phyloP scores from a whole-genome alignment of 2,888 invertebrate genomes.

The Panopea generosa region DNA sequence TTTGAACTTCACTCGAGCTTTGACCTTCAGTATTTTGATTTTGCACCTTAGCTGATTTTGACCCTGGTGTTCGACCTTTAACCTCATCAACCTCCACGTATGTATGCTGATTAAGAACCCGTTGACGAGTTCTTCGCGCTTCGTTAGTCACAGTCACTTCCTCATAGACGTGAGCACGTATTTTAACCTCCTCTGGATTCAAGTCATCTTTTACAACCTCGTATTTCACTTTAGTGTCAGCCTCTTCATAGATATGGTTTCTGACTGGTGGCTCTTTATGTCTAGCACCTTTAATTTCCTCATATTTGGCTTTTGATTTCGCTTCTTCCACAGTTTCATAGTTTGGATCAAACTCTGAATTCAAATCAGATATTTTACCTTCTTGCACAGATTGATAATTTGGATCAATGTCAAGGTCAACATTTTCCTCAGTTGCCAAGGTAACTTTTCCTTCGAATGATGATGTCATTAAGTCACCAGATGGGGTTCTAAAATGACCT shows the following conservation, averaged over 20 bases:
- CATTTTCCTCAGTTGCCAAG: conserved; percentile 46
- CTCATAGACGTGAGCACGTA: conserved; percentile 73
- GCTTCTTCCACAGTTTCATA: conserved; percentile 81
- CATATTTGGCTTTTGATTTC: conserved; percentile 66
- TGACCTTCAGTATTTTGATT: conserved; percentile 7
- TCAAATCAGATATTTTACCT: conserved; percentile 49
- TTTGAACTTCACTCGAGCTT: conserved; percentile 18
- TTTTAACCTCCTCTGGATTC: conserved; percentile 46
- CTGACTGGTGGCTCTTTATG: conserved; percentile 36
- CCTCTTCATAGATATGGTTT: conserved; percentile 69
- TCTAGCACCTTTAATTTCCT: conserved; percentile 55
- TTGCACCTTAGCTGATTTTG: conserved; percentile 4
- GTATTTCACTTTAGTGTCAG: conserved; percentile 63
- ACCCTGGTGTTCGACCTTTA: conserved; percentile 1
- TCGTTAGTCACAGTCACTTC: conserved; percentile 70
- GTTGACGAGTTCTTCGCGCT: conserved; percentile 60
- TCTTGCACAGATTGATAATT: conserved; percentile 73
- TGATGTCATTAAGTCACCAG: conserved; percentile 48
- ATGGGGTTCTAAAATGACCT: conserved; percentile 54
- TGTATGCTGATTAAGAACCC: conserved; percentile 74
- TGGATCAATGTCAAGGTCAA: conserved; percentile 64
- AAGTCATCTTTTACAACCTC: conserved; percentile 43
- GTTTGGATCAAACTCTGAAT: conserved; percentile 75
- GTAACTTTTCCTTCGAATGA: conserved; percentile 48
- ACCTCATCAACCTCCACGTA: conserved; percentile 79